Base-by-base conservation (phyloP, 2,113 vertebrate genomes). In the Sardina pilchardus region DNA sequence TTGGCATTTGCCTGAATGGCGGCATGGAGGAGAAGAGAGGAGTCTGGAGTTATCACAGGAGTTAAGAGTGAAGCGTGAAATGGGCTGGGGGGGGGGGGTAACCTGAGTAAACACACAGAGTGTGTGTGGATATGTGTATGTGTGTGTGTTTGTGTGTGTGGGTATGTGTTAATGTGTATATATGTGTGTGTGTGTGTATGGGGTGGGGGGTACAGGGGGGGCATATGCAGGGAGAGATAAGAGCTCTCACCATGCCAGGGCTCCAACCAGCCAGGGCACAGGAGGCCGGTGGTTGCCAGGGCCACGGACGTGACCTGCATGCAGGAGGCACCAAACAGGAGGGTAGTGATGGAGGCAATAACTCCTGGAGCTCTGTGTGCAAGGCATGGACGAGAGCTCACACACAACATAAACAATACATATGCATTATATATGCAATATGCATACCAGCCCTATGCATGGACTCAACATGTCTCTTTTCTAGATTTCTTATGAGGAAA, bases 1-100 rank as follows among this genome's bases (percentile, higher is more conserved):
- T 98, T 98, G 97, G 97, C 97, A 96, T 97, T 96, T 97, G 96
- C 96, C 96, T 96, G 96, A 97, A 96, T 94, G 94, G 97, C 95
- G 95, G 95, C 94, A 89, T 95, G 97, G 97, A 71, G 71, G 71
- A 78, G 71, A 36, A 3, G 71, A 78, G 30, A 78, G 30, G 71
- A 96, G 96, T 78, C 96, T 96, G 82, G 96, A 96, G 97, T 96
- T 96, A 96, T 96, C 96, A 97, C 96, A 95, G 89, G 95, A 97
- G 96, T 97, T 98, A 96, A 98, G 97, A 96, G 96, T 93, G 43
- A 92, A 90, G 90, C 85, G 0, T 78, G 71, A 78, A 78, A 78
- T 78, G 71, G 71, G 30, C 12, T 10, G 67, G 30, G 30, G 30
- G 67, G 26, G 3, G 94, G 95, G 95, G 92, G 93, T 95, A 96